Percentiles rank a stretch among this genome's conserved stretches.
These are phyloP conservation scores for Alloplasta piceator DNA, from an alignment of 2,888 invertebrate species.

Conservation along the genomic window DNA sequence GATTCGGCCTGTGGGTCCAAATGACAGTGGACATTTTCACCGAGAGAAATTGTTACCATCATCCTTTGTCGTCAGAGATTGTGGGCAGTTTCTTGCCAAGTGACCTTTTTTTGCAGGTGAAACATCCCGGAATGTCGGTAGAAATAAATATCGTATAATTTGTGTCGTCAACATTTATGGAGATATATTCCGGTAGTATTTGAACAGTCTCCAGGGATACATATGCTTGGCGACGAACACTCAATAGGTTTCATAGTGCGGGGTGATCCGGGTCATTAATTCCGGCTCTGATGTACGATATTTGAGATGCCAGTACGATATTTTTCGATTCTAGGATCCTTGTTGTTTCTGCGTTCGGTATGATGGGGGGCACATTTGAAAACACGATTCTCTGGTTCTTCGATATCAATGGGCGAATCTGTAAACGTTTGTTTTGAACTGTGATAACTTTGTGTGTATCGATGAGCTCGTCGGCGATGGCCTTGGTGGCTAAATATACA, in stretches of 20 bases:
- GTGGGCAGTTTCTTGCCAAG: constrained; percentile 6
- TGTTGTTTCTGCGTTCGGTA: constrained; percentile 14
- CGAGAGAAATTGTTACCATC: not conserved
- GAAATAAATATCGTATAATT: constrained; percentile 24
- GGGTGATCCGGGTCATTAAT: not conserved
- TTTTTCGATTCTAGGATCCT: not conserved
- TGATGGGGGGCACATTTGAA: constrained; percentile 48
- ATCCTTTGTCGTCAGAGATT: not conserved
- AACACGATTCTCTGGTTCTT: constrained; percentile 35
- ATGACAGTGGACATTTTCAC: too few relatives aligned
- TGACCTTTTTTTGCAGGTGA: constrained; percentile 43
- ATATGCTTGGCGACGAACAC: constrained; percentile 39
- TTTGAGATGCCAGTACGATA: not conserved
- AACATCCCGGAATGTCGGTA: constrained; percentile 26
- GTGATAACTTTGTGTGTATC: constrained; percentile 55
- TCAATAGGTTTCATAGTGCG: constrained; percentile 13
- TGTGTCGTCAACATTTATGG: constrained; percentile 30
- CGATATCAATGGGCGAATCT: constrained; percentile 66
- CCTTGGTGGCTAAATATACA: constrained; percentile 31
- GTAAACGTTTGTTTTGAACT: constrained; percentile 42
- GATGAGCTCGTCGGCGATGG: constrained; percentile 28
- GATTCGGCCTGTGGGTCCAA: not conserved
- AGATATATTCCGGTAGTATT: constrained; percentile 21
- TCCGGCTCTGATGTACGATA: constrained; percentile 9
- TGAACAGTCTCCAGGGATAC: constrained; percentile 22